Conservation (phyloP, 2,113 vertebrate genomes). For the Tragelaphus imberbis region DNA sequence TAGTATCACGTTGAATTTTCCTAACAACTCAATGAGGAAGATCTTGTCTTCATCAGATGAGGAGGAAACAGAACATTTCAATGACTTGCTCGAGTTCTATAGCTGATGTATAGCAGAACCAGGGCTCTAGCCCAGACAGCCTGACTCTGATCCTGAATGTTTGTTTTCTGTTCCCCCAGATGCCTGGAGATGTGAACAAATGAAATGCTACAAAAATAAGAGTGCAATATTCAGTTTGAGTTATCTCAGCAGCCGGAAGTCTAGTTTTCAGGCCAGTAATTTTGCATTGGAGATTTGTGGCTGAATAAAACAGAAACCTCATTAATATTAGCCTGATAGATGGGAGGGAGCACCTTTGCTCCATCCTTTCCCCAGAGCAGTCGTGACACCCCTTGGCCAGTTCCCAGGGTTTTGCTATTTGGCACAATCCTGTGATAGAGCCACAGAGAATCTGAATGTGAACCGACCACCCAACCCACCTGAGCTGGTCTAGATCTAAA, state of each 20-base stretch:
- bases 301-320: neutral
- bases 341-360: neutral
- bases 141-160: neutral
- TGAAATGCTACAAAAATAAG: neutral
- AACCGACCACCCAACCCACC: neutral
- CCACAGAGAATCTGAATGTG: neutral
- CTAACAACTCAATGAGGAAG: neutral
- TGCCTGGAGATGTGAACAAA: constrained; percentile 18
- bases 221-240: neutral
- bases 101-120: neutral
- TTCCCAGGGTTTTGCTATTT: neutral
- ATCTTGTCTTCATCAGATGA: neutral
- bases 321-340: neutral
- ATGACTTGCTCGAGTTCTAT: neutral
- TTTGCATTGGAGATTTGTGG: neutral
- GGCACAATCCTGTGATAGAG: neutral
- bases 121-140: neutral
- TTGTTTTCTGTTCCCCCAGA: neutral
- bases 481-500: neutral
- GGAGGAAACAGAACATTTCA: neutral
- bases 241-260: neutral
- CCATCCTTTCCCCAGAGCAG: neutral
- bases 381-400: neutral
- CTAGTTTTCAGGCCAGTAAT: neutral
- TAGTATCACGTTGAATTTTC: neutral